Evolutionary conservation across 2,797 vertebrate species (phyloP), one percentile per base, ranked within the genome.

Genomic region (Lerista edwardsae): DNA sequence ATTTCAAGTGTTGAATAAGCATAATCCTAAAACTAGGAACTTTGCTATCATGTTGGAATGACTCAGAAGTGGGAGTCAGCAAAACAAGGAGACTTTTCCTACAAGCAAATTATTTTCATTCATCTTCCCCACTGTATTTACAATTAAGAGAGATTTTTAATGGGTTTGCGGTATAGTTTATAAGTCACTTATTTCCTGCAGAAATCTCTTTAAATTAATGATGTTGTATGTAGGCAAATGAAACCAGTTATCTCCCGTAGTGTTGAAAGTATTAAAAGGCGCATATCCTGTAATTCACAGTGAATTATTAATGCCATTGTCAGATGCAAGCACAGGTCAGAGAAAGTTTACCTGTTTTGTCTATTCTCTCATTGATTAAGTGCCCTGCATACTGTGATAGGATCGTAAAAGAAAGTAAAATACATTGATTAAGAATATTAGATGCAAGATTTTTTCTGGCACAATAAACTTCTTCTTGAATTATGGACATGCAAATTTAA

Each of bases 331-430:
- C 15, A 81, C 61, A 81, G 44, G 39, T 36, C 4, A 86, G 2
- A 3, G 51, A 79, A 86, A 75, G n/a, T 34, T 44, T 82, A 1
- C 8, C 81, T 64, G 27, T 82, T 80, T 88, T 86, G 29, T 21
- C 1, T 39, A 36, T 34, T 73, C 1, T 73, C 17, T 68, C 6
- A 79, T 21, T 80, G 55, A 75, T 88, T 87, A 84, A 25, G 29
- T 84, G 3, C 1, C 69, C 27, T 36, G 36, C 9, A 5, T 67
- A 41, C 31, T 62, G 10, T 71, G 75, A 67, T 68, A 77, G 62
- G 5, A 62, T 29, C 39, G 74, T 79, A 84, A 86, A 67, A 75
- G 61, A 79, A 85, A 87, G 80, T 55, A 84, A 90, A 89, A 61
- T 2, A 57, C 41, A 85, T 31, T 82, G 17, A 83, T 31, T 79